These are phyloP conservation scores for Monodelphis domestica DNA, from an alignment of 2,797 vertebrate species.

Conservation along the genomic window DNA sequence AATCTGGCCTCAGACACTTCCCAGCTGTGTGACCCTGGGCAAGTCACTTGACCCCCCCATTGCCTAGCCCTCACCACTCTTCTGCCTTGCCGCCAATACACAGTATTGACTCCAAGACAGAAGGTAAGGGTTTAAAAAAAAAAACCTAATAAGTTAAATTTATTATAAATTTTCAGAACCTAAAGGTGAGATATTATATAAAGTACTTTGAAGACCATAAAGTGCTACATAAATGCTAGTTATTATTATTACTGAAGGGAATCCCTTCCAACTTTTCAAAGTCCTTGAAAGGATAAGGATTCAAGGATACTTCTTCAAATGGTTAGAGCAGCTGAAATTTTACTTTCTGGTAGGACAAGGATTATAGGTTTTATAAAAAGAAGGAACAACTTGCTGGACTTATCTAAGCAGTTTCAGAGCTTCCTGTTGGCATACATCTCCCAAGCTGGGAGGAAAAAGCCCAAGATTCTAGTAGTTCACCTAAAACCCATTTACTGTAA, in stretches of 20 bases:
- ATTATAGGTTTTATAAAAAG: background rate
- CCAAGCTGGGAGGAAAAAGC: background rate
- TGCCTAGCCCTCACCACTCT: no score
- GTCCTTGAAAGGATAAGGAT: background rate
- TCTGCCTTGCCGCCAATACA: no score
- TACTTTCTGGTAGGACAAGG: conserved; percentile 16
- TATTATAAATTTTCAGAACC: background rate
- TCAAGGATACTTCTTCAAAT: background rate
- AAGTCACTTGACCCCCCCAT: no score
- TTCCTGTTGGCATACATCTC: background rate
- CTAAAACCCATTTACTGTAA: background rate
- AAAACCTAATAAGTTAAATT: no score
- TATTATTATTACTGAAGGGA: background rate
- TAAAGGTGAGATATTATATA: background rate
- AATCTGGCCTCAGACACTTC: no score
- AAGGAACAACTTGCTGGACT: background rate
- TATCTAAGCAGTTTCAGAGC: background rate
- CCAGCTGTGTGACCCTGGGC: no score
- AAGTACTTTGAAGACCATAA: background rate
- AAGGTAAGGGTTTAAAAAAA: no score
- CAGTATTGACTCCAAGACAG: no score
- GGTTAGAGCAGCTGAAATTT: background rate
- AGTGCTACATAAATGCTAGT: background rate
- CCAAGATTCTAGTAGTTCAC: conserved; percentile 2
- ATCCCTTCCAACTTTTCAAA: background rate